Evolutionary conservation across 2,888 invertebrate species (phyloP), one percentile per base, ranked within the genome.

Genomic region (Dryadula phaetusa): DNA sequence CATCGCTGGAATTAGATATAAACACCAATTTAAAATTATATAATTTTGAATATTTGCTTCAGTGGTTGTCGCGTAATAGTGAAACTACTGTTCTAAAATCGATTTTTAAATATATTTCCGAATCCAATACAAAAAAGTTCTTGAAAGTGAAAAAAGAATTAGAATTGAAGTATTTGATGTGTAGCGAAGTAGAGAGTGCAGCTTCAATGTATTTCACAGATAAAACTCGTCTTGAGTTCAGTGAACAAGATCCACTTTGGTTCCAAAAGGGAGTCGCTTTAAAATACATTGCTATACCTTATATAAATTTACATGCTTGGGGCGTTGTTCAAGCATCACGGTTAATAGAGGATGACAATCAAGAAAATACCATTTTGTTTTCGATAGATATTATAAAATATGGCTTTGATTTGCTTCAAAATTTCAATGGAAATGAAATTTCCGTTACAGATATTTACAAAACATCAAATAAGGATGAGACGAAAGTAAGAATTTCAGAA

Each of bases 371-470:
- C 0, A 28, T 77, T 22, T 52, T 79, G 12, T 32, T 80, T 12
- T 78, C 81, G 0, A 70, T 78, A 6, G 80, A 81, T 22, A 79
- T 85, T 14, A 67, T 81, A 12, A 79, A 75, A 69, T 85, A 84
- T 62, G 81, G 77, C 2, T 79, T 73, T 63, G 81, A 82, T 65
- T 74, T 85, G 28, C 62, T 85, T 0, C 79, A 77, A 7, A 79
- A 84, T 61, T 80, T 72, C 47, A 54, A 74, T 47, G 75, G 72
- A 22, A 54, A 34, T n/a, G 18, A 63, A 14, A 61, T 70, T 18
- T 14, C 10, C 0, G 12, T 68, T 1, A 34, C 28, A 28, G 6
- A 6, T 28, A 28, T 28, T 20, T 32, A 60, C 12, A 61, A 60
- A 34, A 47, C 37, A 12, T 22, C n/a, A 3, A 18, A 5, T 20